Conservation (phyloP, 2,113 vertebrate genomes). For the Catharus bicknelli region DNA sequence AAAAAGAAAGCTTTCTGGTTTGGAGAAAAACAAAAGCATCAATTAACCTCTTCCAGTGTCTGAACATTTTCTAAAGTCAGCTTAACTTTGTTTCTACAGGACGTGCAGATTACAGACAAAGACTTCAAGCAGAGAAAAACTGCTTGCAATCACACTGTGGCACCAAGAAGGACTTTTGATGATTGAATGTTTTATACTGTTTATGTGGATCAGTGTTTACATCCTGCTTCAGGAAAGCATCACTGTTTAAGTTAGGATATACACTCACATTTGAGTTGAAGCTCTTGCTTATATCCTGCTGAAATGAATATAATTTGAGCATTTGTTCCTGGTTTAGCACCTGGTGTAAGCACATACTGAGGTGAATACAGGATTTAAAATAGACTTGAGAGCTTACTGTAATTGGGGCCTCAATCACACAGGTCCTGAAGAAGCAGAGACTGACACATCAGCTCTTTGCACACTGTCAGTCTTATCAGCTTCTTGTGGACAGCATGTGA, state of each 20-base stretch:
- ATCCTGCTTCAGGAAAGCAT: neutral
- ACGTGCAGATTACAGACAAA: neutral
- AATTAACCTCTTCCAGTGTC: conserved; percentile 19
- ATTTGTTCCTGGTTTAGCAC: neutral
- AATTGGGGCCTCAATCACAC: neutral
- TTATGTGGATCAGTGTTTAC: neutral
- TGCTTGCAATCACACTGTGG: neutral
- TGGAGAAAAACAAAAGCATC: neutral
- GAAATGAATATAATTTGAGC: neutral
- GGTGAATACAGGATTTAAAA: neutral
- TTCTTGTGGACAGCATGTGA: neutral
- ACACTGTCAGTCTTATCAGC: neutral
- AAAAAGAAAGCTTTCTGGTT: conserved; percentile 5
- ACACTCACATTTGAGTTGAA: neutral
- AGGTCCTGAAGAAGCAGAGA: neutral
- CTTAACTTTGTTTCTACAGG: neutral
- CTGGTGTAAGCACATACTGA: neutral
- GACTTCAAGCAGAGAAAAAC: neutral
- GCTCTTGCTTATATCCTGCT: neutral
- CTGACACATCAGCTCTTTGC: neutral
- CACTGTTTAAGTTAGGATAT: neutral
- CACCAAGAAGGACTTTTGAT: neutral
- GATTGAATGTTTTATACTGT: neutral
- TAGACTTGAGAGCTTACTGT: neutral
- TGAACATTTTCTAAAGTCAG: conserved; percentile 15